These are phyloP conservation scores for Aricia agestis DNA, from an alignment of 1,140 invertebrate genomes.

Conservation along the genomic window DNA sequence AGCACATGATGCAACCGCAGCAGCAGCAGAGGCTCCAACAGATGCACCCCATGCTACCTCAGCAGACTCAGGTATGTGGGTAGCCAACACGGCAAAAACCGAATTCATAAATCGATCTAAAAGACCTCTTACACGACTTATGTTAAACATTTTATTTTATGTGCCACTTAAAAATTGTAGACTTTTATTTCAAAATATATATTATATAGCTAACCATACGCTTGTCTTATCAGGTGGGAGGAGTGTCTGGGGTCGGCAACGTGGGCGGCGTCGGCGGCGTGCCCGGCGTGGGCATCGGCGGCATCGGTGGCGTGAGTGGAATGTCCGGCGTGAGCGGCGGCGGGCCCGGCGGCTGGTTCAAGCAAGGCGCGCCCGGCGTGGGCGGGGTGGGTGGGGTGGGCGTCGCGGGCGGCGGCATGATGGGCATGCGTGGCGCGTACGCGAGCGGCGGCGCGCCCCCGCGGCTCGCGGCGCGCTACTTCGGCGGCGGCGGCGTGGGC, in stretches of 20 bases:
- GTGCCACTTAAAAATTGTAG: too few relatives aligned
- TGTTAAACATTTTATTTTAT: too few relatives aligned
- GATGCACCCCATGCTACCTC: conserved; percentile 77
- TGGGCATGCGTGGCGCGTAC: conserved; percentile 54
- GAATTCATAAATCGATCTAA: too few relatives aligned
- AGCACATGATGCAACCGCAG: conserved; percentile 77
- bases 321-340: conserved; percentile 40
- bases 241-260: conserved; percentile 54
- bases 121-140: too few relatives aligned
- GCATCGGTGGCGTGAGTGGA: conserved; percentile 70
- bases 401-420: conserved; percentile 45
- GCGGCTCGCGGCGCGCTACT: too few relatives aligned
- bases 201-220: background rate
- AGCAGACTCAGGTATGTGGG: conserved; percentile 68
- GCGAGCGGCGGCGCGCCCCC: conserved; percentile 49
- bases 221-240: conserved; percentile 45
- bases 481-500: conserved; percentile 45
- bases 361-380: conserved; percentile 40
- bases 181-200: too few relatives aligned
- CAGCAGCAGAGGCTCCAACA: conserved; percentile 73
- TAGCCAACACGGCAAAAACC: background rate
- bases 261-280: conserved; percentile 45
- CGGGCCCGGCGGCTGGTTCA: conserved; percentile 52
- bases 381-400: conserved; percentile 12
- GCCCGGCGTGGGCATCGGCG: conserved; percentile 53